phyloP scores from a whole-genome alignment of 1,140 invertebrate genomes.

The Solenopsis fugax region DNA sequence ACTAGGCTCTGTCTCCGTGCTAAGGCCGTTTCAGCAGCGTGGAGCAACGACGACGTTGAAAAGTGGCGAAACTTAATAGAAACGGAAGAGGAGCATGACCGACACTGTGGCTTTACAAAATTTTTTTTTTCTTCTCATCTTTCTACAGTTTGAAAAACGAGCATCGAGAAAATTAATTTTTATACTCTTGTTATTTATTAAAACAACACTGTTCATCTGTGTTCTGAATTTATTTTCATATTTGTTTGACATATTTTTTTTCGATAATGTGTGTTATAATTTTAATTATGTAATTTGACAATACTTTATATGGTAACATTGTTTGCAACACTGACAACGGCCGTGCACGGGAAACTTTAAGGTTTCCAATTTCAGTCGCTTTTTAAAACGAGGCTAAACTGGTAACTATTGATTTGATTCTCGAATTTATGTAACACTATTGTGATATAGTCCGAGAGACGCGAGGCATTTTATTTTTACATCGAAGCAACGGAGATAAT shows the following conservation, averaged over 20 bases:
- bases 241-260: neutral
- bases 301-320: neutral
- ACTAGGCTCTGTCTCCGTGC: constrained; percentile 74
- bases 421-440: constrained; percentile 33
- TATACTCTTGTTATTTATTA: neutral
- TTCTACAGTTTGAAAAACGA: neutral
- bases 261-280: neutral
- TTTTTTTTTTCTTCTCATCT: neutral
- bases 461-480: constrained; percentile 33
- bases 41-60: constrained; percentile 49
- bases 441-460: neutral
- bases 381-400: constrained; percentile 47
- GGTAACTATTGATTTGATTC: constrained; percentile 43
- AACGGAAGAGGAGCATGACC: constrained; percentile 54
- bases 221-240: neutral
- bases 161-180: constrained; percentile 6
- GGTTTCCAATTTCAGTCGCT: constrained; percentile 16
- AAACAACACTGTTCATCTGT: neutral
- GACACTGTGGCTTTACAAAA: constrained; percentile 19
- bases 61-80: constrained; percentile 65
- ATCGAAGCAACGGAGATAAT: constrained; percentile 26
- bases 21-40: constrained; percentile 54
- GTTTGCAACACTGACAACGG: neutral
- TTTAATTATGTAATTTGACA: constrained; percentile 20
- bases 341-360: neutral